Conservation (phyloP, 2,888 invertebrate genomes). For the Microctonus aethiopoides region DNA sequence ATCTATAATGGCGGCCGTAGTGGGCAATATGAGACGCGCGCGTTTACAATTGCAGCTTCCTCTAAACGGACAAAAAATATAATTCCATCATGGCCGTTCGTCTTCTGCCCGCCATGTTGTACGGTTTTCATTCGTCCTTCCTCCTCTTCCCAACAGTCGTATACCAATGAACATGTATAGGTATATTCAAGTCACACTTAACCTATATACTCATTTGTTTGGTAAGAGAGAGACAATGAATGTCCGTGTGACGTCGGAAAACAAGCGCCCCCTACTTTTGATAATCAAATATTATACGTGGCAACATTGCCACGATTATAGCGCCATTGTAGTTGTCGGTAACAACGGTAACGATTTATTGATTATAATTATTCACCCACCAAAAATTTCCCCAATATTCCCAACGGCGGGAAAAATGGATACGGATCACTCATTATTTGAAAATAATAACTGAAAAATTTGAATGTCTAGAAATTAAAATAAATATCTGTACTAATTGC, state of each 20-base stretch:
- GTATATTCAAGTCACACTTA: not conserved
- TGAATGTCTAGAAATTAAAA: not conserved
- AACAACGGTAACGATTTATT: conserved; percentile 59
- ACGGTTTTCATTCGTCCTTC: conserved; percentile 12
- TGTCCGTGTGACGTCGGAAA: conserved; percentile 1
- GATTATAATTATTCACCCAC: conserved; percentile 44
- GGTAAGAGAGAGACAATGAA: conserved; percentile 18
- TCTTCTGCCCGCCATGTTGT: conserved; percentile 9
- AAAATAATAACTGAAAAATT: not conserved
- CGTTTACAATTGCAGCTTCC: not conserved
- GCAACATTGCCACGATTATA: conserved; percentile 32
- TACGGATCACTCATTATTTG: no score
- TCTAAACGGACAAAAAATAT: not conserved
- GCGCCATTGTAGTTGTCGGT: conserved; percentile 54
- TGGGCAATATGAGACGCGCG: conserved; percentile 14
- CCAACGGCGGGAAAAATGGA: not conserved
- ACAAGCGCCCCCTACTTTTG: not conserved
- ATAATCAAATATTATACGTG: not conserved
- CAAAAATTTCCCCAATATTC: not conserved
- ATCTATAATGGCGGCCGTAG: conserved; percentile 61
- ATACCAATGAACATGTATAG: not conserved
- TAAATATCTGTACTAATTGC: no score
- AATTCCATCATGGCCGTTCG: not conserved
- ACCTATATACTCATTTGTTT: not conserved
- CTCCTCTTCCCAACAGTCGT: not conserved